These are phyloP conservation scores for Heteronetta atricapilla DNA, from an alignment of 2,113 vertebrate genomes.

Conservation along the genomic window DNA sequence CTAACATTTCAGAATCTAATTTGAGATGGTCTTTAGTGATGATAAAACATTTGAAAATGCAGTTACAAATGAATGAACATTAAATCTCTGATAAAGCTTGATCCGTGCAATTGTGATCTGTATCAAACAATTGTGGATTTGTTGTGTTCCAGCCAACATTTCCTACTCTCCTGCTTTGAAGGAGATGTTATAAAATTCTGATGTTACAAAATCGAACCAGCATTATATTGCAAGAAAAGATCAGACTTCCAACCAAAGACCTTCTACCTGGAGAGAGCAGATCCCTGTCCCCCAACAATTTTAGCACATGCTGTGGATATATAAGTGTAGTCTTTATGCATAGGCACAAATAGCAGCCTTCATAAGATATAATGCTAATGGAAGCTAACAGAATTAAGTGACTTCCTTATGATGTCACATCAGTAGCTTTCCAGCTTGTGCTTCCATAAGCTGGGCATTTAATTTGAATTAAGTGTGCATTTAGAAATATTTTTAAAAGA, in stretches of 20 bases:
- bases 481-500: neutral
- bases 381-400: neutral
- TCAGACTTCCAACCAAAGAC: neutral
- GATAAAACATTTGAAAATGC: neutral
- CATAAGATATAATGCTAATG: neutral
- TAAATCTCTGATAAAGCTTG: slow-evolving; percentile 7
- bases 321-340: neutral
- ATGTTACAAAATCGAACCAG: neutral
- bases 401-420: neutral
- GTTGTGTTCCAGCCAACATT: neutral
- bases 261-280: neutral
- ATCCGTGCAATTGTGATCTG: neutral
- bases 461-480: neutral
- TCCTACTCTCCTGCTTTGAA: neutral
- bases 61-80: neutral
- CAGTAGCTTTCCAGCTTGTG: neutral
- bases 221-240: neutral
- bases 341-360: neutral
- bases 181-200: neutral
- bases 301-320: neutral
- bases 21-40: neutral
- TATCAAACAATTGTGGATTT: neutral
- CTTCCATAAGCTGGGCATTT: neutral
- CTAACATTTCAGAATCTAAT: neutral
- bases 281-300: neutral